Conservation (phyloP, 2,888 invertebrate species). For the Lochmaea capreae region DNA sequence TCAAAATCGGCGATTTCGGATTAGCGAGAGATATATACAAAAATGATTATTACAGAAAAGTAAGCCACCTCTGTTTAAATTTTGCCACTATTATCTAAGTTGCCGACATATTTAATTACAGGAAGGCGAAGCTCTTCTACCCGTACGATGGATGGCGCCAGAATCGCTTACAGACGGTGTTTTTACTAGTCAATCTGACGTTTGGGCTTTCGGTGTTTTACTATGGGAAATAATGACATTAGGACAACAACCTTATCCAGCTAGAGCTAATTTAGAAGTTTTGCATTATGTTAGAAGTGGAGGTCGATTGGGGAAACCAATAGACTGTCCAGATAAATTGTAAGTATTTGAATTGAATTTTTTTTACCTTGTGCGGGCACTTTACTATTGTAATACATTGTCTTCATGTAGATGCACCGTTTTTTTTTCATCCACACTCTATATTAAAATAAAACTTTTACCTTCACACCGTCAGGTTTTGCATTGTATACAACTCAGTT, state of each 20-base stretch:
- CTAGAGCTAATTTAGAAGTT: slow-evolving; percentile 92
- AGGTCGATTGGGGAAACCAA: slow-evolving; percentile 84
- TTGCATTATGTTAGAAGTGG: slow-evolving; percentile 89
- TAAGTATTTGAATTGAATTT: slow-evolving; percentile 65
- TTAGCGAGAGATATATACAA: slow-evolving; percentile 96
- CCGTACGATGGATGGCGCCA: slow-evolving; percentile 97
- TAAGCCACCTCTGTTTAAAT: slow-evolving; percentile 13
- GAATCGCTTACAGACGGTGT: slow-evolving; percentile 96
- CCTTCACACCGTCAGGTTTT: too few relatives aligned
- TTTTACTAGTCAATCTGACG: slow-evolving; percentile 96
- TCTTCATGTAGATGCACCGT: too few relatives aligned
- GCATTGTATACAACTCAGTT: too few relatives aligned
- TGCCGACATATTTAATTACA: slow-evolving; percentile 14
- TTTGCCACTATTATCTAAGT: not conserved
- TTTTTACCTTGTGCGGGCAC: not conserved
- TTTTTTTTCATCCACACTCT: too few relatives aligned
- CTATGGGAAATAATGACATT: slow-evolving; percentile 98
- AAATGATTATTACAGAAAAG: slow-evolving; percentile 95
- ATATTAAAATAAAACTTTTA: too few relatives aligned
- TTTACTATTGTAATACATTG: too few relatives aligned
- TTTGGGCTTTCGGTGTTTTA: slow-evolving; percentile 94
- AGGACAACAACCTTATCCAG: slow-evolving; percentile 97
- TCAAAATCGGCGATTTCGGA: slow-evolving; percentile 98
- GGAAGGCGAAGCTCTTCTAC: slow-evolving; percentile 84
- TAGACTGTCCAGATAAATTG: slow-evolving; percentile 86